Evolutionary conservation across 2,888 invertebrate species (phyloP).

Genomic region (Myopa testacea): DNA sequence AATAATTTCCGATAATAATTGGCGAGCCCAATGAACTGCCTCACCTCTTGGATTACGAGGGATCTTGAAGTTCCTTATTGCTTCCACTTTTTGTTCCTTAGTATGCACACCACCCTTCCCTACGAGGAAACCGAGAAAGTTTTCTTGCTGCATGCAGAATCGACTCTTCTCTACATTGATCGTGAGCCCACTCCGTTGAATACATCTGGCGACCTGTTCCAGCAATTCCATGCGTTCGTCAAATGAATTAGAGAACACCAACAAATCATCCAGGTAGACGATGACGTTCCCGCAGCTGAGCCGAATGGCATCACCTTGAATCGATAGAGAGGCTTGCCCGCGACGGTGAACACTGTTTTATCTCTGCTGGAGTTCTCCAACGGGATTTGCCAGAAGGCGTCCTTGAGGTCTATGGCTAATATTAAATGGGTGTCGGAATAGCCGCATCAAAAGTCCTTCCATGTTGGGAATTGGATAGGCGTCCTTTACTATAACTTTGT

Average conservation of each 20-base stretch:
- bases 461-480: too few relatives aligned
- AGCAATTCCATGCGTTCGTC: not conserved
- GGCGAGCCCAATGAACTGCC: slow-evolving; percentile 35
- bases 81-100: not conserved
- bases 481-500: too few relatives aligned
- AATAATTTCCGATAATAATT: slow-evolving; percentile 36
- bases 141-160: not conserved
- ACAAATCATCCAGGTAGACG: too few relatives aligned
- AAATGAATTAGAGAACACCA: too few relatives aligned
- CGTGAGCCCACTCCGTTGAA: too few relatives aligned
- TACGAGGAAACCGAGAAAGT: slow-evolving; percentile 36
- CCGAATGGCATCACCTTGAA: too few relatives aligned
- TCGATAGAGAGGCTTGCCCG: slow-evolving; percentile 38
- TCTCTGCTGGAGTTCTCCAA: slow-evolving; percentile 10
- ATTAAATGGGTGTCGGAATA: not conserved
- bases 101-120: not conserved
- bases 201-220: too few relatives aligned
- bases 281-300: slow-evolving; percentile 21
- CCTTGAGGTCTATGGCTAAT: too few relatives aligned
- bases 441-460: too few relatives aligned
- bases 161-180: too few relatives aligned
- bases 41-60: slow-evolving; percentile 10
- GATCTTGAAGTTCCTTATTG: not conserved
- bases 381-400: slow-evolving; percentile 42
- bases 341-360: slow-evolving; percentile 40